These are phyloP conservation scores for Callocephalon fimbriatum DNA, from an alignment of 2,113 vertebrate species.

Conservation along the genomic window DNA sequence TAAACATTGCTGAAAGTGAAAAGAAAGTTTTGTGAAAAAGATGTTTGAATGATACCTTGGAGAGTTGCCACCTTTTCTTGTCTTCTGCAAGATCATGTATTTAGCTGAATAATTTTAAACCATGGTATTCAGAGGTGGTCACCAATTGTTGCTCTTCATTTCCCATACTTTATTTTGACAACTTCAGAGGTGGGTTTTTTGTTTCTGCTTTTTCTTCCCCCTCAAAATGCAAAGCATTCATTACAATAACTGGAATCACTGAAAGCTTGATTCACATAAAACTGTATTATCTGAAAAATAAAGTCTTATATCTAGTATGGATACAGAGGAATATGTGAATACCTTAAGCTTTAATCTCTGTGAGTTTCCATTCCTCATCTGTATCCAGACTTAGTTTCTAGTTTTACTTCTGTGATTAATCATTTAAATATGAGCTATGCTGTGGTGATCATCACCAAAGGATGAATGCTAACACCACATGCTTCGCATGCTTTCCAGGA, in stretches of 20 bases:
- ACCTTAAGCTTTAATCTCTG: not conserved
- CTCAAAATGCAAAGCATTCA: not conserved
- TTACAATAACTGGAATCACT: not conserved
- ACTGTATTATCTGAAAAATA: not conserved
- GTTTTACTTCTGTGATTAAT: not conserved
- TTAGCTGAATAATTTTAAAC: not conserved
- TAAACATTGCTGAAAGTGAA: not conserved
- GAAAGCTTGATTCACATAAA: not conserved
- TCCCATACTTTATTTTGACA: not conserved
- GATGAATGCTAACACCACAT: not conserved
- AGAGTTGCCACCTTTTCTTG: not conserved
- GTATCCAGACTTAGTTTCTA: not conserved
- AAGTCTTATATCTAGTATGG: not conserved
- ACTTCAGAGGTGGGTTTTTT: not conserved
- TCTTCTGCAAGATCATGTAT: conserved; percentile 28
- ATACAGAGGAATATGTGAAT: not conserved
- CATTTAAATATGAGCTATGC: not conserved
- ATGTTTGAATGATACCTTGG: not conserved
- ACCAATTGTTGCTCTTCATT: conserved; percentile 3
- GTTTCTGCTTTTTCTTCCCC: not conserved
- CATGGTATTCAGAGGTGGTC: not conserved
- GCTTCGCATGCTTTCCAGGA: no score
- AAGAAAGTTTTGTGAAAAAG: not conserved
- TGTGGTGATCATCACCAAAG: not conserved
- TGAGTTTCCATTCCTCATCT: not conserved